A percentile compares a stretch with the other conserved stretches of the same genome.
phyloP scores from a whole-genome alignment of 2,797 vertebrate species.

The Trachops cirrhosus region DNA sequence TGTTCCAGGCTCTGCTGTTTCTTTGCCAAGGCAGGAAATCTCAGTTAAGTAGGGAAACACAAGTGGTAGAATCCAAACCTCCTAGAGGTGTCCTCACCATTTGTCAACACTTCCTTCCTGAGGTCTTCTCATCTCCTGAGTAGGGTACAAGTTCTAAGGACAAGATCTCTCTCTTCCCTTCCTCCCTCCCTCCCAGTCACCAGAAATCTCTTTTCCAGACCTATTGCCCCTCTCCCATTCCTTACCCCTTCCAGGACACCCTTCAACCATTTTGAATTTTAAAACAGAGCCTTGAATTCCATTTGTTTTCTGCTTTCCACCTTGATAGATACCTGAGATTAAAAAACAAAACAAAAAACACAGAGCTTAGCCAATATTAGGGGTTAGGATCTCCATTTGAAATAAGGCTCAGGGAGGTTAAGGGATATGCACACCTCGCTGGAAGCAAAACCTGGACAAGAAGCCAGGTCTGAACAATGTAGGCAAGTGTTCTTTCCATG shows the following conservation, averaged over 20 bases:
- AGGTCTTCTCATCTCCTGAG: not conserved
- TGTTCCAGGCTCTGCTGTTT: not conserved
- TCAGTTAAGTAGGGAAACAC: not conserved
- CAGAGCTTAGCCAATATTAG: not conserved
- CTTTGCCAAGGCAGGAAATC: not conserved
- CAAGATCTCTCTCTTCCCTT: not conserved
- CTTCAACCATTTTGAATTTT: not conserved
- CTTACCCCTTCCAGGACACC: fast-evolving
- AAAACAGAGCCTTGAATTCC: not conserved
- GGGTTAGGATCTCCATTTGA: not conserved
- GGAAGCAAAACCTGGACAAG: not conserved
- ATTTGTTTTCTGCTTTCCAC: not conserved
- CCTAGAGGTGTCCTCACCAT: too few species aligned
- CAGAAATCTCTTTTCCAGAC: not conserved
- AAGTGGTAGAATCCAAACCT: not conserved
- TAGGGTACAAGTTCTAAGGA: not conserved
- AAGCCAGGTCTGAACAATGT: not conserved
- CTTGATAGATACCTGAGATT: not conserved
- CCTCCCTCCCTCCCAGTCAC: not conserved
- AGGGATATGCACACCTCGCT: fast-evolving
- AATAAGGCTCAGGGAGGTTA: not conserved
- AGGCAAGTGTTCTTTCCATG: not conserved
- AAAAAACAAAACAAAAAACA: not conserved
- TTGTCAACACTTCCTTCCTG: not conserved
- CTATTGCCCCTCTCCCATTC: not conserved